These are phyloP conservation scores for Acrobasis consociella DNA, from an alignment of 2,888 invertebrate genomes.

Conservation along the genomic window DNA sequence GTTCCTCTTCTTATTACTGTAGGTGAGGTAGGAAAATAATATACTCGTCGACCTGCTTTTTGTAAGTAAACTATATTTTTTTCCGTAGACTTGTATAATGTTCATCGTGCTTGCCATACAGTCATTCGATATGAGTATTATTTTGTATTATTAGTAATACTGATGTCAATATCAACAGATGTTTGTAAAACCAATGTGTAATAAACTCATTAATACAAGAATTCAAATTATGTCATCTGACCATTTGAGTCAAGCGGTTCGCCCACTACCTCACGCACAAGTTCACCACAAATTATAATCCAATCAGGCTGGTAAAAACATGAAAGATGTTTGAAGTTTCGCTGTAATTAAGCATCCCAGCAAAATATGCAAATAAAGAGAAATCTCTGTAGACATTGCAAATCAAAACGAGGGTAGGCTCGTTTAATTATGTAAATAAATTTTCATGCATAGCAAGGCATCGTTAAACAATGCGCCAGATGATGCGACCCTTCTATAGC, in stretches of 20 bases:
- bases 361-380: slow-evolving; percentile 71
- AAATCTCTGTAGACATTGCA: slow-evolving; percentile 73
- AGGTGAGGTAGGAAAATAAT: no score
- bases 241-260: slow-evolving; percentile 17
- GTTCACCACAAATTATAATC: neutral
- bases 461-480: slow-evolving; percentile 75
- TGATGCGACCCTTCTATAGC: slow-evolving; percentile 63
- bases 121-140: neutral
- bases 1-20: no score
- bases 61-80: no score
- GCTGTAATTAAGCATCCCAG: slow-evolving; percentile 58
- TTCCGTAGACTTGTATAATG: no score
- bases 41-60: no score
- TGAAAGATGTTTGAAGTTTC: slow-evolving; percentile 3
- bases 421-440: slow-evolving; percentile 81
- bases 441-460: slow-evolving; percentile 75
- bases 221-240: slow-evolving; percentile 23
- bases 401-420: slow-evolving; percentile 69
- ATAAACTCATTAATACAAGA: slow-evolving; percentile 14
- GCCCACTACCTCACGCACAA: slow-evolving; percentile 14
- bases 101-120: no score
- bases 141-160: neutral
- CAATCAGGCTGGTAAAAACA: neutral
- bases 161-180: slow-evolving; percentile 7
- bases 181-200: slow-evolving; percentile 17